phyloP scores from a whole-genome alignment of 2,888 invertebrate species.

The Sialis lutaria region DNA sequence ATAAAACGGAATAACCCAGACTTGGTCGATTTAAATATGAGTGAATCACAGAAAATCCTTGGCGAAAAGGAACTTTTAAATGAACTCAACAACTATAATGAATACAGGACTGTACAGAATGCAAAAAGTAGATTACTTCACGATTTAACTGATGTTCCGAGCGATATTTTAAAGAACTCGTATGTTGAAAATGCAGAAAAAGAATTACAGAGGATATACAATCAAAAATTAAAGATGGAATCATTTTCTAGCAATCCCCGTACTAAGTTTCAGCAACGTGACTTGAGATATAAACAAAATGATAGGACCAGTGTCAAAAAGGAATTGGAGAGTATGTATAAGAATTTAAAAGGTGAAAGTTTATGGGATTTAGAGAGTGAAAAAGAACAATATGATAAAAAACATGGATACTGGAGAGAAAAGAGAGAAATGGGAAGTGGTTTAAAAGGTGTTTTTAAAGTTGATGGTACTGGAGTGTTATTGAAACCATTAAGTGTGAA shows the following conservation, averaged over 20 bases:
- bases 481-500: constrained; percentile 15
- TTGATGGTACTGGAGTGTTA: constrained; percentile 22
- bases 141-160: constrained; percentile 22
- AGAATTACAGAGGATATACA: constrained; percentile 12
- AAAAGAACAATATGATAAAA: constrained; percentile 29
- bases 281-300: constrained; percentile 18
- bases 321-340: constrained; percentile 17
- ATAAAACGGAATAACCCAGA: constrained; percentile 8
- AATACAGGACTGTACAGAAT: constrained; percentile 21
- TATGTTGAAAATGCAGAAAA: constrained; percentile 23
- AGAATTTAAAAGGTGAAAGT: constrained; percentile 16
- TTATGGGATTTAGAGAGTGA: constrained; percentile 39
- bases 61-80: constrained; percentile 18
- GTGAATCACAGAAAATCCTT: background rate
- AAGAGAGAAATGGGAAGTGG: constrained; percentile 16
- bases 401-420: constrained; percentile 20
- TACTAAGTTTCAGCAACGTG: constrained; percentile 24
- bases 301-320: constrained; percentile 20
- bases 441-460: constrained; percentile 15
- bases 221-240: background rate
- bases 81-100: constrained; percentile 16
- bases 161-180: constrained; percentile 24
- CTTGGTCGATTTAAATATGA: background rate
- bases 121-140: constrained; percentile 20
- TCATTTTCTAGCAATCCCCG: constrained; percentile 12